Evolutionary conservation across 2,888 invertebrate species (phyloP), one percentile per base, ranked within the genome.

Genomic region (Scaptomyza reducta): DNA sequence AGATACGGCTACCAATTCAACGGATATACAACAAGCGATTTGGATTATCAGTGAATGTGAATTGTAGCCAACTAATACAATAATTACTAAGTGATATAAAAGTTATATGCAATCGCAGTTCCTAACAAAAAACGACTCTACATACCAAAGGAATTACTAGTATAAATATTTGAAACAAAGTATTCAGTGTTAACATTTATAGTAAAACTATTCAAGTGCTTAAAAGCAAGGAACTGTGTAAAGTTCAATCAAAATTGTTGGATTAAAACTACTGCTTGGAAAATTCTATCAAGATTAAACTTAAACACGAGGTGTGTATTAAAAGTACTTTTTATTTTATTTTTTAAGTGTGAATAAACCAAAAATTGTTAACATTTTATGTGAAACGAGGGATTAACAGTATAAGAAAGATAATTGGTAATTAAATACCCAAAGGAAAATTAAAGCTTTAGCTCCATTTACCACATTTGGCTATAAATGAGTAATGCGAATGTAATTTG

Each of bases 41-140:
- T 74, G 84, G 87, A 87, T 85, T 85, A 84, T 83, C 84, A 87
- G 84, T 82, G 83, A 67, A 69, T 60, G 70, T 74, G 64, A 59
- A 66, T 49, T 18, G 44, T 18, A 46, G 42, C 18, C 31, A 33
- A n/a, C 22, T 14, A 40, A 40, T n/a, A 4, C 60, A 55, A 54
- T 27, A 11, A 40, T 27, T 16, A 59, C 63, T 45, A 51, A 46
- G 44, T 62, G 62, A 57, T 60, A 63, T 33, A 41, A 25, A 53
- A 58, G 33, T 59, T 50, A 57, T 50, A 60, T 38, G 44, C 40
- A 60, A 57, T 44, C 27, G 14, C 41, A 70, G 60, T 71, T 68
- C 65, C 57, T 44, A 62, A 10, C 29, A 33, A n/a, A 22, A 22
- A 22, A 31, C 22, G 46, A 57, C 51, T 33, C 54, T 33, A 51